A percentile compares a stretch with the other conserved stretches of the same genome.
Conservation (phyloP, 2,113 vertebrate species). For the Copsychus sechellarum region DNA sequence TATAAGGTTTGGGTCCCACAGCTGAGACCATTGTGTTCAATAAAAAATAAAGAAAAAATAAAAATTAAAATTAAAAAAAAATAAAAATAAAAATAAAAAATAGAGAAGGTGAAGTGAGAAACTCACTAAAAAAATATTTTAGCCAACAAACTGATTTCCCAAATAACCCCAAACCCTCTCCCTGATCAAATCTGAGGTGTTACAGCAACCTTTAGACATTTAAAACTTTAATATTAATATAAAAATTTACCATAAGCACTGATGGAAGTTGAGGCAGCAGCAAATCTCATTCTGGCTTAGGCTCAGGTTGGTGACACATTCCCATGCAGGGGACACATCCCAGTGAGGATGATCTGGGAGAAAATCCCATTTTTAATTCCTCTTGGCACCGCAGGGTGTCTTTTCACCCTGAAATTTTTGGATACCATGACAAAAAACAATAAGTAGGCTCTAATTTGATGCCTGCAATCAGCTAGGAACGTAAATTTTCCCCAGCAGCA, state of each 20-base stretch:
- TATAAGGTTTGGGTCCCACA: not conserved
- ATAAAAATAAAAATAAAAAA: too few species aligned
- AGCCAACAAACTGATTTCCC: not conserved
- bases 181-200: not conserved
- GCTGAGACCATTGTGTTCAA: not conserved
- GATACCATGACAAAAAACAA: not conserved
- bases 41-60: too few species aligned
- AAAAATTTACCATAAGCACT: not conserved
- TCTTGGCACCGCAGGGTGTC: not conserved
- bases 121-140: not conserved
- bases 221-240: not conserved
- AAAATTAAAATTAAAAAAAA: too few species aligned
- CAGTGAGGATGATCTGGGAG: not conserved
- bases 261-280: not conserved
- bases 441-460: not conserved
- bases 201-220: not conserved
- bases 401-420: not conserved
- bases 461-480: not conserved
- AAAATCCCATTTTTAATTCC: slow-evolving; percentile 13
- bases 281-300: not conserved
- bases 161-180: not conserved
- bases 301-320: not conserved
- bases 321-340: not conserved
- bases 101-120: too few species aligned
- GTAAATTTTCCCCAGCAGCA: not conserved